Evolutionary conservation across 2,888 invertebrate species (phyloP), one percentile per base, ranked within the genome.

Genomic region (Geotrupes spiniger): DNA sequence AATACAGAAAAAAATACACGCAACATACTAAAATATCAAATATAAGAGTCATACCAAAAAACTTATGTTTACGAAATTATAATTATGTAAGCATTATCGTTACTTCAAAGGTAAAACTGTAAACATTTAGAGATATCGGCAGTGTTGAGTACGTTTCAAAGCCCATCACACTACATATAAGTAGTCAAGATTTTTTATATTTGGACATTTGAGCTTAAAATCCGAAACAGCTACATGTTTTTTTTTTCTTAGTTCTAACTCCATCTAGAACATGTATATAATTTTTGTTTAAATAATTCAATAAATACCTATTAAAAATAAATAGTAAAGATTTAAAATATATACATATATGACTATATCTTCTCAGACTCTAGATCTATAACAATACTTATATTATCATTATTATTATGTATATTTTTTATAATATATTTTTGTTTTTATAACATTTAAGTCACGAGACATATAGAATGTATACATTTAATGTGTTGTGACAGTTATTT

Each of bases 121-220:
- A 39, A 61, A 60, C 61, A 63, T 63, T 61, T 63, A 61, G 62
- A 65, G 64, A 66, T 64, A 65, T 65, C 68, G 69, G 69, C 69
- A 69, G 70, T 70, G 69, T 68, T 68, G 60, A 66, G 65, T 65
- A 65, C 63, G 64, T 54, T 53, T 64, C 63, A 60, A 68, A 65
- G 65, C 66, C 65, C 66, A 63, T 59, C 6, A 62, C 63, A 59
- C 59, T 53, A 59, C 38, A 39, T 37, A 49, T 38, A 42, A 49
- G 48, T 52, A 53, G 54, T 54, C 44, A 44, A 58, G 59, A 59
- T 61, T 57, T 56, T 56, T 55, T 46, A 48, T 57, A 43, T 53
- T 63, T 51, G 64, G 63, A 63, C 63, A 64, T 59, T 64, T 66
- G 65, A 66, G 66, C 66, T 54, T 52, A 46, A 29, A 17, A 29